Conservation (phyloP, 2,113 vertebrate genomes). For the Catagonus wagneri region DNA sequence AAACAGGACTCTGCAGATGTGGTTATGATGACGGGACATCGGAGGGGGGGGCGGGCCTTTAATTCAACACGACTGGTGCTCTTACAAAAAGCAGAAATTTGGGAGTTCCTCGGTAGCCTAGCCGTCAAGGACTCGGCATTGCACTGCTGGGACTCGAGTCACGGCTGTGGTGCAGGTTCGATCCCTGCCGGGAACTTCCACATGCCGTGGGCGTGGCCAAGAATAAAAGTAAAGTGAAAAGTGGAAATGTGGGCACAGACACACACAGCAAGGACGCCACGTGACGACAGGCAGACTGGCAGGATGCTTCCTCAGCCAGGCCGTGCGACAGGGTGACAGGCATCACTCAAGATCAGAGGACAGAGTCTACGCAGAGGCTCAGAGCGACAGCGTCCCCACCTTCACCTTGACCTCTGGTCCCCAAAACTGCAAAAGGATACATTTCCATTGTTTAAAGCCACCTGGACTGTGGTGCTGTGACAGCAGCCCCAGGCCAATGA, state of each 20-base stretch:
- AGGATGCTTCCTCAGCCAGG: neutral
- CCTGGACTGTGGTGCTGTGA: too few species aligned
- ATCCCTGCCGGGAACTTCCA: too few species aligned
- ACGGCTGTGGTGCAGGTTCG: too few species aligned
- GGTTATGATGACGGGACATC: neutral
- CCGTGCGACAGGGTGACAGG: accelerated
- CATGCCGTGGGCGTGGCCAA: too few species aligned
- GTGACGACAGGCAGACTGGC: neutral
- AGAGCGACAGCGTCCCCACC: accelerated
- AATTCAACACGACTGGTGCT: neutral
- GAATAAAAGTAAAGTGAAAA: too few species aligned
- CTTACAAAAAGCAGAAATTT: neutral
- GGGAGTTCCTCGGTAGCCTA: too few species aligned
- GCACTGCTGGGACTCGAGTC: too few species aligned
- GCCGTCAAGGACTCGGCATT: too few species aligned
- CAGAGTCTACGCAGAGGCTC: neutral
- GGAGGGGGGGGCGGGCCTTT: neutral
- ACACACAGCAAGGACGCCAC: neutral
- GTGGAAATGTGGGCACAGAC: too few species aligned
- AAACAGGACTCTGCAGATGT: neutral
- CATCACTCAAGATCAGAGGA: neutral
- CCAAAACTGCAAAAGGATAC: too few species aligned
- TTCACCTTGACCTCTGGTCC: neutral
- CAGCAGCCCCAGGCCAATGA: accelerated
- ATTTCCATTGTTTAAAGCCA: too few species aligned